A percentile compares a stretch with the other conserved stretches of the same genome.
phyloP scores from a whole-genome alignment of 2,888 invertebrate species.

The Spialia ferax region DNA sequence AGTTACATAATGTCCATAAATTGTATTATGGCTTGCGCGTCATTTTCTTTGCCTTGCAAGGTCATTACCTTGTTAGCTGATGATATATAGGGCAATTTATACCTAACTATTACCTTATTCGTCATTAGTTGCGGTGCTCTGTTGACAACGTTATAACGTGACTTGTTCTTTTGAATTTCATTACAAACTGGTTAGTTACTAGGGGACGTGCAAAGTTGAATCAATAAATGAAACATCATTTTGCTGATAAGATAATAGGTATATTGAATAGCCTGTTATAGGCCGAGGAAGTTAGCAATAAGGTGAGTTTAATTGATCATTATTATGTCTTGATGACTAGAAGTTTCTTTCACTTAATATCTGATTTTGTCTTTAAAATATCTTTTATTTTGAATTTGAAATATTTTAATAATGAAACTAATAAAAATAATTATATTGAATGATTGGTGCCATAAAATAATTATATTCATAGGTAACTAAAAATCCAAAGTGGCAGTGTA shows the following conservation, averaged over 20 bases:
- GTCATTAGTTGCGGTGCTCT: constrained; percentile 16
- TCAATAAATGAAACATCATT: constrained; percentile 14
- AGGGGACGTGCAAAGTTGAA: constrained; percentile 15
- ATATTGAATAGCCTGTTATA: neutral
- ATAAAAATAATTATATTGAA: too few relatives aligned
- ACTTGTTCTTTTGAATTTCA: constrained; percentile 3
- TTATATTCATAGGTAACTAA: too few relatives aligned
- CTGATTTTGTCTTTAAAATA: neutral
- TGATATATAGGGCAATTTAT: constrained; percentile 11
- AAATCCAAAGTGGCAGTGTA: too few relatives aligned
- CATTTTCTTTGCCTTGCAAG: constrained; percentile 20
- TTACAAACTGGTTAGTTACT: neutral
- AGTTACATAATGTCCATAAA: neutral
- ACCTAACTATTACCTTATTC: constrained; percentile 1
- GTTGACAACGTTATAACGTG: constrained; percentile 23
- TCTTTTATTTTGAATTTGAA: too few relatives aligned
- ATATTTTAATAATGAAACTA: too few relatives aligned
- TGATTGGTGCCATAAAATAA: too few relatives aligned
- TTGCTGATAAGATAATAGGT: constrained; percentile 20
- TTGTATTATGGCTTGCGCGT: neutral
- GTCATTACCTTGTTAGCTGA: constrained; percentile 20
- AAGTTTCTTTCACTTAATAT: neutral
- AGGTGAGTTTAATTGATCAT: constrained; percentile 8
- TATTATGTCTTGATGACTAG: neutral
- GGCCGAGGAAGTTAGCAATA: neutral